Conservation (phyloP, 2,888 invertebrate species). For the Drosophila colorata region DNA sequence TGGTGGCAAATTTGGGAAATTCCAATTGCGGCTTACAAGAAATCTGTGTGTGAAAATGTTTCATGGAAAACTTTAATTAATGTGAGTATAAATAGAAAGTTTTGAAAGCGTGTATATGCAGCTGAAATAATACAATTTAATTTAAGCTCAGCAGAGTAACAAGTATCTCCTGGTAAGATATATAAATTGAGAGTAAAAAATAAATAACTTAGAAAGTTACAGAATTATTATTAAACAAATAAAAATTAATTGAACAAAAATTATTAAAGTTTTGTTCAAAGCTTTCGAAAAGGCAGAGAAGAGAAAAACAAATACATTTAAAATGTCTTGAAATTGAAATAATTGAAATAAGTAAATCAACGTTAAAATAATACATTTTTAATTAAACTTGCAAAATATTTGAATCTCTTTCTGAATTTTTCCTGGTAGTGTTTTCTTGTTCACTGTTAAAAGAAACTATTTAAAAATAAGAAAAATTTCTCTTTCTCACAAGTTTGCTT, state of each 20-base stretch:
- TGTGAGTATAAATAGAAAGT: neutral
- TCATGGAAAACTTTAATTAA: conserved; percentile 7
- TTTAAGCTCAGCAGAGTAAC: neutral
- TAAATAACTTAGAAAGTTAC: no score
- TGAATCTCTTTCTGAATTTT: neutral
- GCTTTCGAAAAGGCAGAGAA: no score
- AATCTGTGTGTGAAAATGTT: conserved; percentile 7
- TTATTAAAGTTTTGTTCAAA: no score
- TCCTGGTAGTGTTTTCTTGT: neutral
- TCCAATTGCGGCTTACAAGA: neutral
- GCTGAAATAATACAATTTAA: neutral
- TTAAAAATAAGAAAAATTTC: neutral
- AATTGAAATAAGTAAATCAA: neutral
- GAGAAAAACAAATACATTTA: no score
- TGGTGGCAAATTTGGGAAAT: neutral
- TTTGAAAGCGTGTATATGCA: neutral
- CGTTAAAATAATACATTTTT: neutral
- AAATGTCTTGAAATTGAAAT: neutral
- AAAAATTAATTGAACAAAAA: no score
- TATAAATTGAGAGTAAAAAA: no score
- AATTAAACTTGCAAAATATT: neutral
- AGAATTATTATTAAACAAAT: no score
- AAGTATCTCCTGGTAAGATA: no score
- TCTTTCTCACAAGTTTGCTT: neutral
- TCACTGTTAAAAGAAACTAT: neutral